These are phyloP conservation scores for Leptosomus discolor DNA, from an alignment of 2,113 vertebrate species.

Conservation along the genomic window DNA sequence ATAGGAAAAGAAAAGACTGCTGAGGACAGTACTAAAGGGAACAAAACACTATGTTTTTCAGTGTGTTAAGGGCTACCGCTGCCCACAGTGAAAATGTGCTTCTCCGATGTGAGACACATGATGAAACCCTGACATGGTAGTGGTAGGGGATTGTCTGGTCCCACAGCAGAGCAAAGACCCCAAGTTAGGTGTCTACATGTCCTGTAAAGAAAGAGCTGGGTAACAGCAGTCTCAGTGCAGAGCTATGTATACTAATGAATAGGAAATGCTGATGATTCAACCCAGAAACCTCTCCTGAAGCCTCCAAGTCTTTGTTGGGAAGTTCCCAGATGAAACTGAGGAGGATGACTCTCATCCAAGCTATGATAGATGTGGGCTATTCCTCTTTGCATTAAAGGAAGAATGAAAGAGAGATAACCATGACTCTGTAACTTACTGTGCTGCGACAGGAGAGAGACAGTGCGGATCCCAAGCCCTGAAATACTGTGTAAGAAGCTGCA, in stretches of 20 bases:
- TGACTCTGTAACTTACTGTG: neutral
- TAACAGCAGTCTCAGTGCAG: neutral
- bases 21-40: neutral
- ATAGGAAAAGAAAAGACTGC: neutral
- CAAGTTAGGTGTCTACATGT: rapidly evolving
- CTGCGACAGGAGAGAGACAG: neutral
- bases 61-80: neutral
- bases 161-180: neutral
- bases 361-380: neutral
- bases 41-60: neutral
- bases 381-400: neutral
- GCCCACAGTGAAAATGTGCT: neutral
- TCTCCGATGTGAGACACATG: neutral
- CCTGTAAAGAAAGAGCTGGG: neutral
- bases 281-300: neutral
- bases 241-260: rapidly evolving
- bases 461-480: neutral
- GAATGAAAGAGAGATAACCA: neutral
- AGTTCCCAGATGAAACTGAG: neutral
- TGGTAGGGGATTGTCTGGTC: neutral
- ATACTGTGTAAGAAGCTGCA: neutral
- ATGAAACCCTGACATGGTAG: neutral
- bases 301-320: neutral
- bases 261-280: neutral
- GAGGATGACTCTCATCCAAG: neutral